Evolutionary conservation across 2,888 invertebrate genomes (phyloP), one percentile per base, ranked within the genome.

Genomic region (Parochlus steinenii): DNA sequence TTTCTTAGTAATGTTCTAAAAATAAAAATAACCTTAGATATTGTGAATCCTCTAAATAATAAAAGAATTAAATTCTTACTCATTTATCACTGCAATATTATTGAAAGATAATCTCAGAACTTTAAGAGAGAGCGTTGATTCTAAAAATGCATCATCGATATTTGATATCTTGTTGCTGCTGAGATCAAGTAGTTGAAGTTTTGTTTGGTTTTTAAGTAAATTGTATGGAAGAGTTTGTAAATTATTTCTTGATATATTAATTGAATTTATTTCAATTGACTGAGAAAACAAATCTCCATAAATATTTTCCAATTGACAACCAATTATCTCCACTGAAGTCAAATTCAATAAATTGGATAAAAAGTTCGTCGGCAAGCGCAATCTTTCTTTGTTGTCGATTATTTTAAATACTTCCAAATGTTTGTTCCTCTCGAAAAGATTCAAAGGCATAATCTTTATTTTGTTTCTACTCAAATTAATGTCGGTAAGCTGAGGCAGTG

Each of bases 381-480:
- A 50, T 39, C 67, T 59, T 7, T 64, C 64, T 28, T 66, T 65
- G 50, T 71, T 72, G 46, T 69, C 66, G 29, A 64, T 57, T 45
- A 72, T 57, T 39, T 65, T 63, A 33, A 76, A 58, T 10, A 53
- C 58, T 36, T 56, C 55, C 30, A 78, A 52, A 43, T 66, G 60
- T 14, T 51, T 53, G 46, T 70, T 75, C 38, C 62, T 56, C 37
- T 52, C 53, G 43, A 78, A 71, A 29, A 77, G 54, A 43, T 64
- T 64, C 37, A 58, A 58, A 3, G 77, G 75, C 37, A 80, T 47
- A n/a, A 64, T 54, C 5, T 61, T 61, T 43, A 79, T 71, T 44
- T 69, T 67, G 48, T 80, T 81, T n/a, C 62, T 63, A 49, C 66
- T 71, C 41, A 85, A 58, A 48, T 74, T 72, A 27, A 86, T 54